Base-by-base conservation (phyloP, 2,113 vertebrate species). In the Abramis brama region DNA sequence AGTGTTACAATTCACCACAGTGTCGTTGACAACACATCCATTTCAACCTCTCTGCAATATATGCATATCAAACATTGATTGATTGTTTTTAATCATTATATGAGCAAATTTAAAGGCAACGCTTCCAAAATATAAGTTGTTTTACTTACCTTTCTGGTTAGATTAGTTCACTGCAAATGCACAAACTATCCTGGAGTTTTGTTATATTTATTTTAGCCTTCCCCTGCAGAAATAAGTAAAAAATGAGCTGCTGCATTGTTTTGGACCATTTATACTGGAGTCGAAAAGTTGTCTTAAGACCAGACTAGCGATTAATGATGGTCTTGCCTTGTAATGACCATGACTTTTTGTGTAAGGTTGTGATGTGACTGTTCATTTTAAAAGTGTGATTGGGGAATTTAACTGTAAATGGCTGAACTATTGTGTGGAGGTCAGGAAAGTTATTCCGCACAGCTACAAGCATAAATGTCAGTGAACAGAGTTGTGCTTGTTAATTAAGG, bases 381-480 rank as follows among this genome's bases (percentile, higher is more conserved):
- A 36, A 19, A 76, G 59, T 81, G 78, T 88, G 79, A 79, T 81
- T 82, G 71, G 39, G 43, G 23, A 60, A 90, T 82, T 89, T 36
- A 82, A 81, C 64, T 27, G 39, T 79, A 88, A 74, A 90, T 84
- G 83, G 77, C 85, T 91, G 89, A 92, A 85, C 85, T 87, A 88
- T 89, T 84, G 36, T 87, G 85, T 89, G 85, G 76, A 85, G 87
- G 79, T 71, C 83, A 85, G 87, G 88, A 88, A 88, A 87, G 45
- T 89, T 86, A 73, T 91, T 86, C 87, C 71, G 82, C 87, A 90
- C 89, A 88, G 88, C 87, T 88, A 86, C 82, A 88, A 91, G 89
- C 89, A 90, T 88, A 91, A 93, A 93, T 92, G 92, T 91, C 92
- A 93, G 62, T 84, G 91, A 92, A 90, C 91, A 92, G 88, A 91